Evolutionary conservation across 1,140 invertebrate genomes (phyloP).

Genomic region (Dinothrombium tinctorium): DNA sequence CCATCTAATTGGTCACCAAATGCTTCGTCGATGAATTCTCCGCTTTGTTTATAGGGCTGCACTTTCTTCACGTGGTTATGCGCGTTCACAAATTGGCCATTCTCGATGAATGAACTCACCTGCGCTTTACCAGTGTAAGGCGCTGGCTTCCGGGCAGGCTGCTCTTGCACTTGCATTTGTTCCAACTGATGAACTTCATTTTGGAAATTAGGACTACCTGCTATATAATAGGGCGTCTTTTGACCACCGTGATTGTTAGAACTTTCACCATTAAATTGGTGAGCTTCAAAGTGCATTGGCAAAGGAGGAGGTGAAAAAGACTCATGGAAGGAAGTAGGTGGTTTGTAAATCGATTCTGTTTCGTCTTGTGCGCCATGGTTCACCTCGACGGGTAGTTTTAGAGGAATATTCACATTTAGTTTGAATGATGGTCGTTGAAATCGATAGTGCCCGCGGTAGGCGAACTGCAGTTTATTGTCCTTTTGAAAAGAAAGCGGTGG

Average conservation of each 20-base stretch:
- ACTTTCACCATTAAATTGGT: not conserved
- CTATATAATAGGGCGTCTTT: not conserved
- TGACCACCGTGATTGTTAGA: not conserved
- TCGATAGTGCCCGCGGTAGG: not conserved
- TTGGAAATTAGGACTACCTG: not conserved
- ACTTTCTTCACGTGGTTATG: not conserved
- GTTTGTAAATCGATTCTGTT: no score
- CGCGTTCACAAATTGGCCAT: constrained; percentile 3
- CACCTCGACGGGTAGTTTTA: not conserved
- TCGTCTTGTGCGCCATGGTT: not conserved
- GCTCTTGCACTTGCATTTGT: not conserved
- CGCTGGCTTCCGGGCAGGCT: not conserved
- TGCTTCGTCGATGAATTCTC: not conserved
- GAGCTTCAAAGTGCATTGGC: not conserved
- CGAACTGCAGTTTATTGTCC: constrained; percentile 1
- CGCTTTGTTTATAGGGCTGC: not conserved
- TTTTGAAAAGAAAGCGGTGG: constrained; percentile 1
- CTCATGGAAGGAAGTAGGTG: not conserved
- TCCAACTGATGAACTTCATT: not conserved
- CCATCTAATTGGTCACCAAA: not conserved
- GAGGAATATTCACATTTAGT: constrained; percentile 2
- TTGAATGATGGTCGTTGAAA: not conserved
- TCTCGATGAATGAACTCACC: constrained; percentile 6
- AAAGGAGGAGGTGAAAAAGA: not conserved
- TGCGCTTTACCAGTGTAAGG: constrained; percentile 5